phyloP scores from a whole-genome alignment of 2,888 invertebrate genomes.

The Embidobia sp. region DNA sequence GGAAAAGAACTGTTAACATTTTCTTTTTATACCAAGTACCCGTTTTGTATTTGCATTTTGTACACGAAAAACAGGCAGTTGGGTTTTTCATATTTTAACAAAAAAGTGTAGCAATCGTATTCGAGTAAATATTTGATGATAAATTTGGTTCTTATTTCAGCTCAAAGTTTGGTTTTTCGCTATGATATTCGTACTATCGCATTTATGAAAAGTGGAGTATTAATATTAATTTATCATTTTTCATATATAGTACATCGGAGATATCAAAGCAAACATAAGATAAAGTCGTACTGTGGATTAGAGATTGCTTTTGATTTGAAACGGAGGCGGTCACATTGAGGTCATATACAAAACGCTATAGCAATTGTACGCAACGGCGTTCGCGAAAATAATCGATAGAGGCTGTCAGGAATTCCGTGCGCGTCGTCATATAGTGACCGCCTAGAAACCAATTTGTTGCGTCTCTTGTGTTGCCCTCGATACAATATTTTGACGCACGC shows the following conservation, averaged over 20 bases:
- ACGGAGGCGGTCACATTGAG: slow-evolving; percentile 57
- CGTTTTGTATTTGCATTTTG: no score
- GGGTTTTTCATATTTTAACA: no score
- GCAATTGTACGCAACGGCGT: slow-evolving; percentile 62
- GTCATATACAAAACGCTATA: slow-evolving; percentile 61
- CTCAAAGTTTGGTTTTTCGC: neutral
- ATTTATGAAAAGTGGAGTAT: neutral
- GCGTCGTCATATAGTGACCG: slow-evolving; percentile 64
- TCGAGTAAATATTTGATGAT: no score
- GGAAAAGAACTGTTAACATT: neutral
- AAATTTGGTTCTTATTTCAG: no score
- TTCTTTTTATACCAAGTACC: neutral
- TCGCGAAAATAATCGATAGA: slow-evolving; percentile 65
- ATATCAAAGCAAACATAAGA: slow-evolving; percentile 7
- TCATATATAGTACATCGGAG: slow-evolving; percentile 16
- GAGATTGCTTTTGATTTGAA: slow-evolving; percentile 46
- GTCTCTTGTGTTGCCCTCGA: slow-evolving; percentile 39
- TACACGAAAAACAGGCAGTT: no score
- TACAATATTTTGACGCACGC: slow-evolving; percentile 48
- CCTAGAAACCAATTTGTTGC: slow-evolving; percentile 61
- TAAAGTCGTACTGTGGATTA: slow-evolving; percentile 33
- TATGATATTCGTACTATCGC: neutral
- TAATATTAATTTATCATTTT: slow-evolving; percentile 24
- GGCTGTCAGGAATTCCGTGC: slow-evolving; percentile 61
- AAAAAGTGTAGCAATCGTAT: no score